A percentile compares a stretch with the other conserved stretches of the same genome.
These are phyloP conservation scores for Pocota personata DNA, from an alignment of 2,888 invertebrate genomes.

Conservation along the genomic window DNA sequence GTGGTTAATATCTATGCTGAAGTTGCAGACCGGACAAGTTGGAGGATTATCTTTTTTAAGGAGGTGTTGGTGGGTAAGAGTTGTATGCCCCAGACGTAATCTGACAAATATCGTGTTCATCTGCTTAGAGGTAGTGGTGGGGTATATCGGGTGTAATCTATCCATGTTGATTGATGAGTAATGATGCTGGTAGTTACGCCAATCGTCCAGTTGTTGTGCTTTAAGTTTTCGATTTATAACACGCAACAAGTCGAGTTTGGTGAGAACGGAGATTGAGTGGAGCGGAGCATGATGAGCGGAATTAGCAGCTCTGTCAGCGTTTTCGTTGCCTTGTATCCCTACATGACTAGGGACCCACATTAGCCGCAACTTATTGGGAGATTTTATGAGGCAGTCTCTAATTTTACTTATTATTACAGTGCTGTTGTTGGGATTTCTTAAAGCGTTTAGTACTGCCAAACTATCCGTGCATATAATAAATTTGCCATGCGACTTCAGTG, in stretches of 20 bases:
- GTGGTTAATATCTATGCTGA: too few relatives aligned
- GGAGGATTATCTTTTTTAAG: too few relatives aligned
- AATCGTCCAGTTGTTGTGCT: too few relatives aligned
- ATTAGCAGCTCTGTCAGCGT: not conserved
- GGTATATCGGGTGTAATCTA: not conserved
- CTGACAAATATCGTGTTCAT: not conserved
- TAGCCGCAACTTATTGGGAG: not conserved
- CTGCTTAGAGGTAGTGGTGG: not conserved
- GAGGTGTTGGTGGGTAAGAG: not conserved
- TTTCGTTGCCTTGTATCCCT: not conserved
- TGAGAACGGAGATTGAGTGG: too few relatives aligned
- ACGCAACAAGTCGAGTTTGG: too few relatives aligned
- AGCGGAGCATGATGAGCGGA: too few relatives aligned
- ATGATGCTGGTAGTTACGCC: too few relatives aligned
- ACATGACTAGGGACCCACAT: not conserved
- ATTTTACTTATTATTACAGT: not conserved
- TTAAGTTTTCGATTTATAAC: too few relatives aligned
- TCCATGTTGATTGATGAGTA: not conserved
- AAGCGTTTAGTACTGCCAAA: not conserved
- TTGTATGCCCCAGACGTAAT: not conserved
- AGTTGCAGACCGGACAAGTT: too few relatives aligned
- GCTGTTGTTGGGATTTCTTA: not conserved
- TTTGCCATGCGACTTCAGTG: not conserved
- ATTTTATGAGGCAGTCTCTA: not conserved
- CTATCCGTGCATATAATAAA: not conserved